Base-by-base conservation (phyloP, 1,140 invertebrate genomes). In the Nephotettix cincticeps region DNA sequence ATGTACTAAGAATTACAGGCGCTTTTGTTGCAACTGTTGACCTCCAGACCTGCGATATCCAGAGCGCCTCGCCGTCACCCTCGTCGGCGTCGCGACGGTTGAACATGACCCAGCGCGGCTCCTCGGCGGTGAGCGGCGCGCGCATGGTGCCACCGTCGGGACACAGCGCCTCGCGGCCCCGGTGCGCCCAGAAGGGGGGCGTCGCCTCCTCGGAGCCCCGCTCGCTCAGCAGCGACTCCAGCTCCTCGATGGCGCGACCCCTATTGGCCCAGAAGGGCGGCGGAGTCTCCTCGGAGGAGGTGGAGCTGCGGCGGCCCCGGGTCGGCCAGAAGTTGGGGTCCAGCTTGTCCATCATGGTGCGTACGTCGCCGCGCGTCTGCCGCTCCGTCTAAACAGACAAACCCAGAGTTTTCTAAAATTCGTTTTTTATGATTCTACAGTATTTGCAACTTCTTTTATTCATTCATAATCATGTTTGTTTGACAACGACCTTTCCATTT, bases 281-380 rank as follows among this genome's bases (percentile, higher is more conserved):
- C 3, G 51, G 27, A 23, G 25, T 14, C 45, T 70, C 69, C 45
- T 70, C 69, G 1, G 58, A 65, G 4, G 40, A 47, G 0, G 56
- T 27, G 2, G 58, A 65, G 17, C 47, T 56, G 3, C 73, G 68
- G 17, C 73, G 63, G 21, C 73, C 73, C 19, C 73, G 25, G 9
- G 73, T 70, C 25, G 73, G 73, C 73, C 73, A 74, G 67, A 74
- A 74, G 14, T 70, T 72, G 11, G 73, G 73, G 67, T 74, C 73
- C 14, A 67, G 51, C 13, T 67, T 74, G 19, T 70, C 73, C 36
- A 74, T 56, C 45, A 72, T 68, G 25, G 73, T 40, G n/a, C 70
- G 65, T 1, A 74, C 71, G 56, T 74, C 73, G 64, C 67, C 66
- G 17, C 73, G 32, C n/a, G 56, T 61, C 21, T 61, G 21, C 56